A percentile compares a stretch with the other conserved stretches of the same genome.
These are phyloP conservation scores for Oryzaephilus surinamensis DNA, from an alignment of 1,140 invertebrate genomes.

Conservation along the genomic window DNA sequence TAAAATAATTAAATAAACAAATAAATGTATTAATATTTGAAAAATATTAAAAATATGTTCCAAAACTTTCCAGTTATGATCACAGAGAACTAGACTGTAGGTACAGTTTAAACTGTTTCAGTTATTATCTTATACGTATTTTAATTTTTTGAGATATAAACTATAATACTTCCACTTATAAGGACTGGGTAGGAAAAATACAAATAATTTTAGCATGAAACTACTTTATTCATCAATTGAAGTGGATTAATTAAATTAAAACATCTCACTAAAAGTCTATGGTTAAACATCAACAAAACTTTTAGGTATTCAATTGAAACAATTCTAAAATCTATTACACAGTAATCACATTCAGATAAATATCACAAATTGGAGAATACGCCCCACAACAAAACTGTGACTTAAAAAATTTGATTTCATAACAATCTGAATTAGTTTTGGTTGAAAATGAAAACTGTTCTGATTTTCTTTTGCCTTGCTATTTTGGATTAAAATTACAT, in stretches of 20 bases:
- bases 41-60: no score
- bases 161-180: no score
- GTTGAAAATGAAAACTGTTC: slow-evolving; percentile 2
- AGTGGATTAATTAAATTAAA: slow-evolving; percentile 34
- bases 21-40: no score
- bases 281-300: slow-evolving; percentile 36
- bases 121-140: no score
- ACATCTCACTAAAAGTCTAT: slow-evolving; percentile 36
- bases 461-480: no score
- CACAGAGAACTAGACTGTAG: no score
- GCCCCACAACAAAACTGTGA: slow-evolving; percentile 26
- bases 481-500: not conserved
- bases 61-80: no score
- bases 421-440: slow-evolving; percentile 11
- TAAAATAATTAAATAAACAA: no score
- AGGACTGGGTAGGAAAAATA: no score
- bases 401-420: slow-evolving; percentile 25
- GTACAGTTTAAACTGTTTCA: no score
- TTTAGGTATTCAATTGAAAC: slow-evolving; percentile 34
- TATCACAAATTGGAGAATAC: slow-evolving; percentile 35
- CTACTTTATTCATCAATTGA: slow-evolving; percentile 31
- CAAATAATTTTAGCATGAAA: slow-evolving; percentile 17
- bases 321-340: slow-evolving; percentile 36
- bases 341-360: slow-evolving; percentile 35
- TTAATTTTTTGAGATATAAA: no score